phyloP scores from a whole-genome alignment of 2,888 invertebrate species.

The Dryocosmus kuriphilus region DNA sequence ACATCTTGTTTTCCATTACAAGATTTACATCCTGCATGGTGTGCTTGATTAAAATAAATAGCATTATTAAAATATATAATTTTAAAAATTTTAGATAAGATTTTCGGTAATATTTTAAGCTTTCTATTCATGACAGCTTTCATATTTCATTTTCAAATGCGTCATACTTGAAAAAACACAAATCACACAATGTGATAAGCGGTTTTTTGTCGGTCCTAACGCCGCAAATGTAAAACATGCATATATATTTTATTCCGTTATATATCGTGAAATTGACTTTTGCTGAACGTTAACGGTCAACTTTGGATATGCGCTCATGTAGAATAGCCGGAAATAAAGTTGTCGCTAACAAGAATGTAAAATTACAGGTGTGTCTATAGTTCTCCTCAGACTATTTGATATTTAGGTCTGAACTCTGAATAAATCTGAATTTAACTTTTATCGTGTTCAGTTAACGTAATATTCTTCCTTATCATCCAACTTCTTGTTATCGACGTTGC shows the following conservation, averaged over 20 bases:
- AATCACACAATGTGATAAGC: neutral
- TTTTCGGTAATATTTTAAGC: neutral
- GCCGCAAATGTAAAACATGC: neutral
- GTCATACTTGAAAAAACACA: neutral
- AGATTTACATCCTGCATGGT: neutral
- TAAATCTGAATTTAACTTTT: too few relatives aligned
- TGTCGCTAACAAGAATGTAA: constrained; percentile 9
- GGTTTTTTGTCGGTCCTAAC: neutral
- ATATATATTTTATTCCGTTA: neutral
- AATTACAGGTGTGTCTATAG: constrained; percentile 21
- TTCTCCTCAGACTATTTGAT: neutral
- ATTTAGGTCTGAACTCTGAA: neutral
- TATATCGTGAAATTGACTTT: neutral
- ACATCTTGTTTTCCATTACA: too few relatives aligned
- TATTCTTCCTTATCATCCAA: neutral
- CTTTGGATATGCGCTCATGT: neutral
- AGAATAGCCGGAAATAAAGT: constrained; percentile 7
- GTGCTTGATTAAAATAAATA: neutral
- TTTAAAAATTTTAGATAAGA: neutral
- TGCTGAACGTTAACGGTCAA: constrained; percentile 6
- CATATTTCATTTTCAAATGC: neutral
- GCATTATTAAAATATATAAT: neutral
- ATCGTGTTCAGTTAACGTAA: too few relatives aligned
- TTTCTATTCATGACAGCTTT: neutral
- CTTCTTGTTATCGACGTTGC: neutral